These are phyloP conservation scores for Cyrtorhinus lividipennis DNA, from an alignment of 1,140 invertebrate species.

Conservation along the genomic window DNA sequence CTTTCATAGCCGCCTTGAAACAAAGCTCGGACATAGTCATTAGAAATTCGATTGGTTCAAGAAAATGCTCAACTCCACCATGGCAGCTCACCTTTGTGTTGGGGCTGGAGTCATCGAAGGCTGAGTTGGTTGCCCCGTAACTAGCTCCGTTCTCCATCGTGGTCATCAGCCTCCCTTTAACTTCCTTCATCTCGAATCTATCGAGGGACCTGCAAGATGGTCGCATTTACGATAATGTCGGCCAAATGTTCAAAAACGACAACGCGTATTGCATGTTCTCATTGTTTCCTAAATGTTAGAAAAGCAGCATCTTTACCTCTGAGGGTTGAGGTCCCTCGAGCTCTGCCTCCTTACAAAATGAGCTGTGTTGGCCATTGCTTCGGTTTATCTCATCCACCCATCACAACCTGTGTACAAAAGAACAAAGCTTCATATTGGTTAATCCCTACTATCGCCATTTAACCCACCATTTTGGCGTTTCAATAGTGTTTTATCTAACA, in stretches of 20 bases:
- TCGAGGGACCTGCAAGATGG: conserved; percentile 49
- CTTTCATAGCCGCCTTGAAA: conserved; percentile 16
- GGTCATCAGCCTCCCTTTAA: conserved; percentile 54
- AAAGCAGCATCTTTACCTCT: conserved; percentile 34
- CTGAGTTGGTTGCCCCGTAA: conserved; percentile 74
- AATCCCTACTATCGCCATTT: no score
- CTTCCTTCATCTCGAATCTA: conserved; percentile 69
- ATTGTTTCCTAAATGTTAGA: no score
- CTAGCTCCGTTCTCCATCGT: conserved; percentile 48
- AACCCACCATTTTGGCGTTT: no score
- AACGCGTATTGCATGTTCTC: no score
- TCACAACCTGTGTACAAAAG: not conserved
- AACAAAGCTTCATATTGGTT: not conserved
- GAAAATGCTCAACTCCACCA: no score
- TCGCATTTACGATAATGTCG: no score
- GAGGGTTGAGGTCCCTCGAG: conserved; percentile 63
- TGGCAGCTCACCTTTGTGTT: conserved; percentile 33
- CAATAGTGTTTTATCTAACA: no score
- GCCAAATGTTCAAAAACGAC: no score
- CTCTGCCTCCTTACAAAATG: conserved; percentile 74
- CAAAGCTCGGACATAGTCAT: no score
- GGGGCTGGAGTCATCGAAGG: conserved; percentile 67
- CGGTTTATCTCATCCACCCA: not conserved
- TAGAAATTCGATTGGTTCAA: conserved; percentile 26
- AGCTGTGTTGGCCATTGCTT: conserved; percentile 77